Base-by-base conservation (phyloP, 2,888 invertebrate genomes). In the Drosophila vallismaia region DNA sequence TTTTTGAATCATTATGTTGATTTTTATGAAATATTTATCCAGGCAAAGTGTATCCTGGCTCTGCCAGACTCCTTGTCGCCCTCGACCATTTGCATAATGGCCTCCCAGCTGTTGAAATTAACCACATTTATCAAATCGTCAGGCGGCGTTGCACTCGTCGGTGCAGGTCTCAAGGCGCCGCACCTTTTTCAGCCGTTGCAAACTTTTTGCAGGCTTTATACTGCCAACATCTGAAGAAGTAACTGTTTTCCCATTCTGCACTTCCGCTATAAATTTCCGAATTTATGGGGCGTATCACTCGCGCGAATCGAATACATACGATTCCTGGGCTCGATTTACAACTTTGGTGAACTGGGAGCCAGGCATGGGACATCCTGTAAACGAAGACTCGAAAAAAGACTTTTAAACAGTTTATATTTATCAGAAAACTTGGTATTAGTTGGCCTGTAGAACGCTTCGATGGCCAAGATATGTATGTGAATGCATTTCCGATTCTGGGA, bases 261-360 rank as follows among this genome's bases (percentile, higher is more conserved):
- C 86, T 83, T 83, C 88, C 88, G 88, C 83, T 63, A 83, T 83
- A 83, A 83, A 83, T 83, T 87, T 57, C 28, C 56, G 74, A 83
- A 77, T 87, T 83, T 87, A 83, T 83, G 88, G 86, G 82, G 83
- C 83, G 83, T 83, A 83, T 86, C 83, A 87, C 88, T 87, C 70
- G 70, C 62, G 53, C 60, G 64, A 86, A 84, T 54, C 60, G 64
- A 86, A 84, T 81, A 81, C 81, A 81, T 81, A 78, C 78, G 63
- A 66, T 62, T 69, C 73, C 49, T 54, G 68, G 52, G 46, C 63
- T 45, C 49, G 50, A 29, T 57, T 36, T 60, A 33, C 54, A 59
- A 38, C 31, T 10, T 5, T 33, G 33, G 29, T 9, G 29, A 19
- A 4, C 26, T 42, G 42, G 40, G 8, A 50, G 33, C 10, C 40